Evolutionary conservation across 2,888 invertebrate genomes (phyloP).

Genomic region (Paralinhomoeus sp.): DNA sequence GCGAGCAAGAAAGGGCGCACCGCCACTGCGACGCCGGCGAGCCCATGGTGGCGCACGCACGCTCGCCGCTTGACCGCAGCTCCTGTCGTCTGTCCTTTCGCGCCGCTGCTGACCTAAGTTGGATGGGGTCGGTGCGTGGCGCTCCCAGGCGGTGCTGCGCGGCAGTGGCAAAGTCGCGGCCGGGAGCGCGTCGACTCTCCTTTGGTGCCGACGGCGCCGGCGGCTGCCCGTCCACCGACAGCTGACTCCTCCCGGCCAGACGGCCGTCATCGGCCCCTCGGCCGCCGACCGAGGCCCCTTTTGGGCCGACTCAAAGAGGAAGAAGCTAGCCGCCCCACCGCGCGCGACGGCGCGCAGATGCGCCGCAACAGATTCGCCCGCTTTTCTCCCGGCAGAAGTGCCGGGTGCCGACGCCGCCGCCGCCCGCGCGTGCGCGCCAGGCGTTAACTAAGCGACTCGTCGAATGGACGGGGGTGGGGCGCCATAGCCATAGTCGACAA

Average conservation of each 20-base stretch:
- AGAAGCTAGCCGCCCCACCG: slow-evolving; percentile 11
- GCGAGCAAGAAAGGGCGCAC: too few species aligned
- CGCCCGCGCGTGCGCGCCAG: neutral
- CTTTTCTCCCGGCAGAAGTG: too few species aligned
- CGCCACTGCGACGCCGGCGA: too few species aligned
- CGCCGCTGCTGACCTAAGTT: too few species aligned
- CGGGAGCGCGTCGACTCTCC: slow-evolving; percentile 10
- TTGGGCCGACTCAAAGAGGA: slow-evolving; percentile 6
- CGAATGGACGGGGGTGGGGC: neutral
- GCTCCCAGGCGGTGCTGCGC: slow-evolving; percentile 6
- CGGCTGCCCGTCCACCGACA: slow-evolving; percentile 65
- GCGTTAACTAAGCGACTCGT: neutral
- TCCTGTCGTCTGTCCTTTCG: too few species aligned
- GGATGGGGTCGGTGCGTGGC: too few species aligned
- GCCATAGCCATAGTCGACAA: neutral
- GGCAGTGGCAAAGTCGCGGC: neutral
- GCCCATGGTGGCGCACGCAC: too few species aligned
- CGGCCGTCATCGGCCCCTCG: slow-evolving; percentile 40
- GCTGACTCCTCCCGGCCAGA: slow-evolving; percentile 45
- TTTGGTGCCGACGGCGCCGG: slow-evolving; percentile 60
- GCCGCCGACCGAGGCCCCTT: too few species aligned
- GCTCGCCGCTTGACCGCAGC: too few species aligned
- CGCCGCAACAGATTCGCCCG: slow-evolving; percentile 4
- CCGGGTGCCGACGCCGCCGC: neutral
- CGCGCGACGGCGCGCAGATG: slow-evolving; percentile 10